phyloP scores from a whole-genome alignment of 2,797 vertebrate species.

The Acipenser transmontanus region DNA sequence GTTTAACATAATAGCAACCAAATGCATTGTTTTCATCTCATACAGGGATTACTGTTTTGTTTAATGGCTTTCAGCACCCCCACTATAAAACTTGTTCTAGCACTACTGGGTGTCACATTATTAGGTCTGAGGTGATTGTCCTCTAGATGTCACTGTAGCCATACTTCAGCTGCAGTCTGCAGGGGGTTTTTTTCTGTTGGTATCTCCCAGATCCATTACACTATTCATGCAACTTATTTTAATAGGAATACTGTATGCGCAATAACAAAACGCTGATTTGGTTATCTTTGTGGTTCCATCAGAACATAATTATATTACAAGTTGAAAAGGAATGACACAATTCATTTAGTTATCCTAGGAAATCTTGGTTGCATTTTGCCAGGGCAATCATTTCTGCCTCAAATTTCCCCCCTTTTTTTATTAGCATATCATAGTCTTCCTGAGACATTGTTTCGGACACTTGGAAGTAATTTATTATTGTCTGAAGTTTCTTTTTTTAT shows the following conservation, averaged over 20 bases:
- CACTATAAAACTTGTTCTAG: no score
- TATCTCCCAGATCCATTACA: slow-evolving; percentile 13
- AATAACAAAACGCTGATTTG: slow-evolving; percentile 14
- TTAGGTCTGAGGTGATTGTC: slow-evolving; percentile 9
- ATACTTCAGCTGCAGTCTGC: not conserved
- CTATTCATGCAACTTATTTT: not conserved
- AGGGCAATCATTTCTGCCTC: slow-evolving; percentile 18
- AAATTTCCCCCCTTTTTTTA: slow-evolving; percentile 16
- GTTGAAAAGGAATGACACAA: slow-evolving; percentile 36
- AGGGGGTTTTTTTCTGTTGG: slow-evolving; percentile 9
- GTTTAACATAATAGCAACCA: no score
- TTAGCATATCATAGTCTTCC: slow-evolving; percentile 21
- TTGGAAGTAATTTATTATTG: slow-evolving; percentile 27
- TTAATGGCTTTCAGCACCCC: no score
- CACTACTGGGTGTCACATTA: no score
- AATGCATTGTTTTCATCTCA: no score
- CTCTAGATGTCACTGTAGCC: slow-evolving; percentile 49
- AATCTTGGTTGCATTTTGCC: slow-evolving; percentile 22
- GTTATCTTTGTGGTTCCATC: slow-evolving; percentile 36
- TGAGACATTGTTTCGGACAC: slow-evolving; percentile 27
- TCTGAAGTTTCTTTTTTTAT: slow-evolving; percentile 25
- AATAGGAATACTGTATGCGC: not conserved
- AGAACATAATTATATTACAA: slow-evolving; percentile 41
- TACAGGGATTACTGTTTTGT: no score
- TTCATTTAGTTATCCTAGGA: slow-evolving; percentile 39